Percentiles rank a stretch among this genome's conserved stretches.
Evolutionary conservation across 1,140 invertebrate species (phyloP).

Genomic region (Lithobius niger): DNA sequence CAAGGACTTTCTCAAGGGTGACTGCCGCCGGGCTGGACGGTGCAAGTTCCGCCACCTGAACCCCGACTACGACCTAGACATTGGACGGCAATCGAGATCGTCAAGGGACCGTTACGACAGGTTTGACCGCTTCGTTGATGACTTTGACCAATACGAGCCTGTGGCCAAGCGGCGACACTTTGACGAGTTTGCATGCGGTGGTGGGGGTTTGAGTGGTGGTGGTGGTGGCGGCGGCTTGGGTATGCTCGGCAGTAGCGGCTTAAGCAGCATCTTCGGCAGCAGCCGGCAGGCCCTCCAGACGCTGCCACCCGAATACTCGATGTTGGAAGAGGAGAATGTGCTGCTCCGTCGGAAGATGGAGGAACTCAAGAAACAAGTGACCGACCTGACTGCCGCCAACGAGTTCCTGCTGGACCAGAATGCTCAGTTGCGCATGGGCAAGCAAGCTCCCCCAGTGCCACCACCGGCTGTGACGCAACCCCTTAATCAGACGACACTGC

Average conservation of each 20-base stretch:
- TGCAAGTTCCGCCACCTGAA: conserved; percentile 42
- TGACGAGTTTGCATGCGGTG: background rate
- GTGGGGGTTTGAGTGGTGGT: background rate
- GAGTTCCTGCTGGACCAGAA: conserved; percentile 69
- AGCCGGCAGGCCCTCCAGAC: conserved; percentile 4
- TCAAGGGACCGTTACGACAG: conserved; percentile 2
- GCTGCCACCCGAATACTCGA: conserved; percentile 9
- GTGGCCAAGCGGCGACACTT: conserved; percentile 20
- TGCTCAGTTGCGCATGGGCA: conserved; percentile 52
- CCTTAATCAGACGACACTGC: conserved; percentile 11
- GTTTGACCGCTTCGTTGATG: conserved; percentile 16
- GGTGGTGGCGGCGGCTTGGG: background rate
- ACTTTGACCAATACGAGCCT: conserved; percentile 19
- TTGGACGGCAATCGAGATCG: background rate
- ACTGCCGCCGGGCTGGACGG: conserved; percentile 41
- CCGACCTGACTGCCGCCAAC: conserved; percentile 60
- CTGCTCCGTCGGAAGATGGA: conserved; percentile 55
- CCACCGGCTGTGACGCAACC: conserved; percentile 14
- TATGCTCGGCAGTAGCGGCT: background rate
- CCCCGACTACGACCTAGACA: conserved; percentile 21
- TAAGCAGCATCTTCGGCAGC: conserved; percentile 7
- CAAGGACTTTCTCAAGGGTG: conserved; percentile 60
- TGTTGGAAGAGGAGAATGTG: conserved; percentile 57
- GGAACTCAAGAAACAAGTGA: conserved; percentile 49
- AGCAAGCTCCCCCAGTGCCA: conserved; percentile 35